Evolutionary conservation across 2,797 vertebrate species (phyloP), one percentile per base, ranked within the genome.

Genomic region (Merluccius polli): DNA sequence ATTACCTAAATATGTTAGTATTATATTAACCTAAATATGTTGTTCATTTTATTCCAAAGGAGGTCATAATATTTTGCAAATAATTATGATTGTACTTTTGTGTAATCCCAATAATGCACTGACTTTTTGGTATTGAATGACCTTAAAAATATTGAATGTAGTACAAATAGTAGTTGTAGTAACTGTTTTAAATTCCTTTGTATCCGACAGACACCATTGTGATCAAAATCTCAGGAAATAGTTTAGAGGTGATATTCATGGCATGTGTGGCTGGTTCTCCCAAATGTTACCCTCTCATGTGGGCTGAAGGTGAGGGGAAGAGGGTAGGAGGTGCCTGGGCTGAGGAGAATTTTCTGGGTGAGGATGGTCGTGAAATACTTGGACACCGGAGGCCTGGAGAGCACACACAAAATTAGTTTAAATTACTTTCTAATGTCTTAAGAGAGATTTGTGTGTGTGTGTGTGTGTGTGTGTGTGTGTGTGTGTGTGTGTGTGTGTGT

Each of bases 281-380:
- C n/a, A 52, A 1, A 52, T 18, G 10, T 84, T 94, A 99, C 98
- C 95, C 89, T 93, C 76, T 95, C 91, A 36, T 91, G 81, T 24
- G 97, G 96, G 73, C 85, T 94, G 89, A 99, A 99, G 81, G 93
- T 79, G 67, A 99, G 32, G 11, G 95, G 95, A 32, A 99, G 85
- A 0, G 89, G 91, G 85, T 95, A 87, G 69, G 94, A 94, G 63
- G 94, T 95, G 29, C 97, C 97, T 3, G 97, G 95, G 75, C 93
- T 96, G 84, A 99, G 78, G 77, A 92, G 76, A 80, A 97, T 93
- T 0, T 86, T 89, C 81, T 95, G 92, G 0, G 95, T 93, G 79
- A 92, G 90, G 73, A 89, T 80, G 0, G 92, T 95, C 82, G 85
- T 93, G 91, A 99, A 98, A 90, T 93, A 93, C 69, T 85, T 89